Evolutionary conservation across 1,140 invertebrate species (phyloP), one percentile per base, ranked within the genome.

Genomic region (Helicorthomorpha holstii): DNA sequence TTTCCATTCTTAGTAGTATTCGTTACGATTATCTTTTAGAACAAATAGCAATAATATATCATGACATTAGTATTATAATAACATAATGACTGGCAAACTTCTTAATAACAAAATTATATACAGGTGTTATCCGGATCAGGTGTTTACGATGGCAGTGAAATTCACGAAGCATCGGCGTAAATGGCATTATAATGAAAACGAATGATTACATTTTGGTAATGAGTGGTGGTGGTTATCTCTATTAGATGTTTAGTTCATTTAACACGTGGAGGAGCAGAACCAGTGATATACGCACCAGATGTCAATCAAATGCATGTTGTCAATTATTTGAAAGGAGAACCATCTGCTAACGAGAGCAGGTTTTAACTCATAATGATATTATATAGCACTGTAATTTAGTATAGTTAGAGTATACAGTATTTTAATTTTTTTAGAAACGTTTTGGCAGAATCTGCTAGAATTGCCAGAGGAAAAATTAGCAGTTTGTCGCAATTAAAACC

Each of bases 91-190:
- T n/a, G n/a, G n/a, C n/a, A n/a, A n/a, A n/a, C n/a, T n/a, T n/a
- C n/a, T n/a, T n/a, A n/a, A n/a, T n/a, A n/a, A n/a, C n/a, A n/a
- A n/a, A n/a, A n/a, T n/a, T n/a, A n/a, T n/a, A n/a, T n/a, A n/a
- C n/a, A 61, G 76, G 66, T 80, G 21, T 60, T 80, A 10, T 74
- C 74, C 47, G 77, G 78, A 1, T 75, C 72, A 65, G 78, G 78
- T 3, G 68, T 72, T 3, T 73, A 73, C 56, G 77, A 80, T 66
- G 77, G 78, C 7, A 69, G 68, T 38, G 77, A 80, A 66, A 66
- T 78, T 38, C 70, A 75, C 50, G 78, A 79, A 66, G 71, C 75
- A 27, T 65, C 75, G 16, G 71, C 74, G 67, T 69, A 60, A 59
- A 65, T 21, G 29, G 16, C 16, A 34, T 34, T 34, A 34, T 16